These are phyloP conservation scores for Oophaga sylvatica DNA, from an alignment of 2,797 vertebrate species.

Conservation along the genomic window DNA sequence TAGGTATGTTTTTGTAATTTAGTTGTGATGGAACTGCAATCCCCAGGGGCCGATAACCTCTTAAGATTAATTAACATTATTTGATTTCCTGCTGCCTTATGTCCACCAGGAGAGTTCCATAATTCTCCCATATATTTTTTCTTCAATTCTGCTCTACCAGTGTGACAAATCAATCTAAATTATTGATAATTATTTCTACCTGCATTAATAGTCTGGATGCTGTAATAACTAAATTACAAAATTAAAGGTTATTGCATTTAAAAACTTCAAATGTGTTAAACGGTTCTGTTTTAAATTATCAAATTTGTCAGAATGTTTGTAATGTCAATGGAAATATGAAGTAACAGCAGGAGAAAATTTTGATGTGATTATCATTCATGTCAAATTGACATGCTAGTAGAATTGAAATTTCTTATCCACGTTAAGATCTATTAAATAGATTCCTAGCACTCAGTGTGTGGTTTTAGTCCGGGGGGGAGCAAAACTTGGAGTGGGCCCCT, in stretches of 20 bases:
- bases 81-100: conserved; percentile 31
- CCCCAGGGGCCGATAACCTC: conserved; percentile 24
- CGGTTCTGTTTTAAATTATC: neutral
- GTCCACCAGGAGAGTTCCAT: neutral
- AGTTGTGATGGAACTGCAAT: conserved; percentile 27
- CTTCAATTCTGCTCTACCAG: conserved; percentile 9
- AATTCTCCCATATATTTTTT: neutral
- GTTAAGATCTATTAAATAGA: neutral
- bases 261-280: neutral
- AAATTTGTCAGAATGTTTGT: conserved; percentile 16
- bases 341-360: neutral
- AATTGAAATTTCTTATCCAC: neutral
- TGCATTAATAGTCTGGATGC: conserved; percentile 1
- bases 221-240: conserved; percentile 7
- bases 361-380: neutral
- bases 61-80: conserved; percentile 38
- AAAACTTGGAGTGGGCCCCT: too few relatives aligned
- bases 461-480: too few relatives aligned
- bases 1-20: conserved; percentile 51
- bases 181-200: conserved; percentile 24
- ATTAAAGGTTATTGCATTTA: conserved; percentile 13
- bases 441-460: too few relatives aligned
- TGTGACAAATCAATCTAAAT: neutral
- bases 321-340: neutral
- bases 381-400: neutral